Evolutionary conservation across 2,113 vertebrate genomes (phyloP).

Genomic region (Noturus placidus): DNA sequence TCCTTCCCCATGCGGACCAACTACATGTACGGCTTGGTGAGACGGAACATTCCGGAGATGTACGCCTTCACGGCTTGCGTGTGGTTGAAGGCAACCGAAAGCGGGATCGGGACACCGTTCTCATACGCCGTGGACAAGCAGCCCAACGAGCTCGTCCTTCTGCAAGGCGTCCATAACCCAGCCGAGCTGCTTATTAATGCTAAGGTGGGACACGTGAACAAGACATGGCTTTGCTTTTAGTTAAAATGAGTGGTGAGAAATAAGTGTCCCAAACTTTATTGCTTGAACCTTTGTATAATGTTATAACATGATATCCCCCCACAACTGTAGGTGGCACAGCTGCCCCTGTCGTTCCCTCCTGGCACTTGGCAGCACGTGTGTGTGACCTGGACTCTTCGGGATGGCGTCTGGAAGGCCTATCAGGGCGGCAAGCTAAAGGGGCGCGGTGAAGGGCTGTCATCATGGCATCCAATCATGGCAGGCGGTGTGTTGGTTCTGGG

Average conservation of each 20-base stretch:
- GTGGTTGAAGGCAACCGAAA: conserved; percentile 84
- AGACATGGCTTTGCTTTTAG: neutral
- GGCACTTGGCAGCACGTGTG: conserved; percentile 91
- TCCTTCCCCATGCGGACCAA: conserved; percentile 90
- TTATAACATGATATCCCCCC: neutral
- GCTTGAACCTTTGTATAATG: neutral
- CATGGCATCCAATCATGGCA: conserved; percentile 94
- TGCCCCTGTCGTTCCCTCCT: conserved; percentile 85
- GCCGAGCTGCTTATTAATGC: conserved; percentile 96
- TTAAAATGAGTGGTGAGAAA: neutral
- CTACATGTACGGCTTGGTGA: conserved; percentile 92
- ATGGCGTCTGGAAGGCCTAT: conserved; percentile 87
- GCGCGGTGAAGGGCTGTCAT: conserved; percentile 85
- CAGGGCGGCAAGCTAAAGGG: conserved; percentile 86
- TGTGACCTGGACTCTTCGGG: conserved; percentile 91
- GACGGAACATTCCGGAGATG: conserved; percentile 88
- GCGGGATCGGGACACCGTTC: conserved; percentile 91
- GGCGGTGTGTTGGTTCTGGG: conserved; percentile 91
- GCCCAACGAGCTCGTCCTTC: conserved; percentile 90
- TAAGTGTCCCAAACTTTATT: neutral
- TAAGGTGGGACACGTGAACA: conserved; percentile 74
- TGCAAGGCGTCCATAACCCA: conserved; percentile 88
- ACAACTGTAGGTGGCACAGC: conserved; percentile 81
- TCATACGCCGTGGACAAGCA: conserved; percentile 91
- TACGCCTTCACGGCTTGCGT: conserved; percentile 90